These are phyloP conservation scores for Nyctibius bracteatus DNA, from an alignment of 2,113 vertebrate genomes.

Conservation along the genomic window DNA sequence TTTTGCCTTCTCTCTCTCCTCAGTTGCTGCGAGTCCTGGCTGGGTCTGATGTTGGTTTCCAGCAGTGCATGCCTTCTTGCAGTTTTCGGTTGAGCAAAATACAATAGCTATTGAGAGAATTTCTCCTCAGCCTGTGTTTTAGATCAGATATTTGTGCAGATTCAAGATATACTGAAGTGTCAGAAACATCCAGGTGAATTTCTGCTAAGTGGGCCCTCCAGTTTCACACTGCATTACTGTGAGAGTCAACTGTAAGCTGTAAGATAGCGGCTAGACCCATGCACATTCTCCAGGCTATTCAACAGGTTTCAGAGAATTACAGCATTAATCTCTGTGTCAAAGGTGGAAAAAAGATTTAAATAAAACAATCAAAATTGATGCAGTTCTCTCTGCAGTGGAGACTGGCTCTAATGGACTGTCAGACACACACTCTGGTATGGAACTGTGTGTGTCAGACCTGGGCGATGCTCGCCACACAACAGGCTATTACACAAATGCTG, in stretches of 20 bases:
- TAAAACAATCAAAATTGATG: conserved; percentile 32
- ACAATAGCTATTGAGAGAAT: not conserved
- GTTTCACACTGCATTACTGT: not conserved
- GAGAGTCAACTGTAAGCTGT: not conserved
- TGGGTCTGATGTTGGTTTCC: not conserved
- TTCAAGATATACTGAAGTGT: not conserved
- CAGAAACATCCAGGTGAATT: not conserved
- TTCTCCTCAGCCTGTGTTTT: not conserved
- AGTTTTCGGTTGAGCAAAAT: not conserved
- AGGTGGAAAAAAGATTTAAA: not conserved
- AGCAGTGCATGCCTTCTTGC: not conserved
- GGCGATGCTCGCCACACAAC: not conserved
- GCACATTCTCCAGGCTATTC: not conserved
- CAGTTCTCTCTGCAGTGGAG: not conserved
- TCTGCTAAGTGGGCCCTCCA: not conserved
- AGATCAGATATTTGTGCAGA: not conserved
- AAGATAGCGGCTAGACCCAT: not conserved
- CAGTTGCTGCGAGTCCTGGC: not conserved
- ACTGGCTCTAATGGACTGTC: conserved; percentile 3
- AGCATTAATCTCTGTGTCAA: not conserved
- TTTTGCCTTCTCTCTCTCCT: not conserved
- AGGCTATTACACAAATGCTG: not conserved
- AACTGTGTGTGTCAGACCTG: not conserved
- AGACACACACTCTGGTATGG: not conserved
- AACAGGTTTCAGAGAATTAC: conserved; percentile 3